These are phyloP conservation scores for Stenodema calcarata DNA, from an alignment of 2,888 invertebrate genomes.

Conservation along the genomic window DNA sequence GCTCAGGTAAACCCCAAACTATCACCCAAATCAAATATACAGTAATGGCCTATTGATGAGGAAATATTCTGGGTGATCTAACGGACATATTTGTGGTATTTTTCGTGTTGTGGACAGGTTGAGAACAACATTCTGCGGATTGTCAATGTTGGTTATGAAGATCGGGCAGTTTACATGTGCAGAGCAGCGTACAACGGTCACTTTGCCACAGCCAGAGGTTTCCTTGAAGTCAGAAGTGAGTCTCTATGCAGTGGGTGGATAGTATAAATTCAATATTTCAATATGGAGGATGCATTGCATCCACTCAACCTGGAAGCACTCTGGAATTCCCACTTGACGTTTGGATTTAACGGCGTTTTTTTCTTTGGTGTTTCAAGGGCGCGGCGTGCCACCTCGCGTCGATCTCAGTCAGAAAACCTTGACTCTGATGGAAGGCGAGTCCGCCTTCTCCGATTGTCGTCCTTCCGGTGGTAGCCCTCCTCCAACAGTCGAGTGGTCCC, in stretches of 20 bases:
- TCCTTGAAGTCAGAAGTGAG: constrained; percentile 37
- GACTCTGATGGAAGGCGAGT: constrained; percentile 18
- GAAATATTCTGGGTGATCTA: too few relatives aligned
- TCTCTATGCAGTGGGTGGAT: too few relatives aligned
- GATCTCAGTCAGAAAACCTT: neutral
- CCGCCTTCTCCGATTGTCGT: neutral
- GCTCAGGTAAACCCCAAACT: constrained; percentile 21
- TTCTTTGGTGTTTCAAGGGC: neutral
- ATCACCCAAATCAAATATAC: too few relatives aligned
- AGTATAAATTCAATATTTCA: too few relatives aligned
- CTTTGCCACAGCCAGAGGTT: constrained; percentile 59
- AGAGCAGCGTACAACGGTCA: constrained; percentile 72
- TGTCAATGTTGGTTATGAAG: constrained; percentile 66
- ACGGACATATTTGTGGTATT: too few relatives aligned
- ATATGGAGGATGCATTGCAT: too few relatives aligned
- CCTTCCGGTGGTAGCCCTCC: constrained; percentile 5
- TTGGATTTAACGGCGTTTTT: neutral
- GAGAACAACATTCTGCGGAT: constrained; percentile 73
- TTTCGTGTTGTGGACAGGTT: constrained; percentile 56
- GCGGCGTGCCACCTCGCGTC: neutral
- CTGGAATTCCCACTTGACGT: too few relatives aligned
- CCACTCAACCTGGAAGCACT: too few relatives aligned
- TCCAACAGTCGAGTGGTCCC: constrained; percentile 68
- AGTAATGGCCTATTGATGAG: too few relatives aligned
- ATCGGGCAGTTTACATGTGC: constrained; percentile 86